Evolutionary conservation across 1,140 invertebrate species (phyloP), one percentile per base, ranked within the genome.

Genomic region (Cotesia glomerata): DNA sequence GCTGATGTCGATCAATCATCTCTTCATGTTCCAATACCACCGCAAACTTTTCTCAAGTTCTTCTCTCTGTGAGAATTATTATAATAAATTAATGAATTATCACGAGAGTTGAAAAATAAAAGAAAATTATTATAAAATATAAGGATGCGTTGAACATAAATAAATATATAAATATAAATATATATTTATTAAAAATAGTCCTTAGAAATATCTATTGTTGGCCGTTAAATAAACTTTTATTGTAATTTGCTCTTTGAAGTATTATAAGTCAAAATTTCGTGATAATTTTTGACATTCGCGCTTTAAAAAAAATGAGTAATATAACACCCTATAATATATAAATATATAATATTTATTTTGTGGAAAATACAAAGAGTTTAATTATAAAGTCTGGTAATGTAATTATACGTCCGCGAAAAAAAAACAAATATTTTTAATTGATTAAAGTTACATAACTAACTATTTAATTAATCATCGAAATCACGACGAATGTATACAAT

Each of bases 21-120:
- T 7, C 89, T 95, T 4, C 93, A 95, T 73, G 92, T 95, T 78
- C 94, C 95, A 4, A 92, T 96, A 75, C 94, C 94, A 13, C 95
- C 95, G 14, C 93, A 95, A 67, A 94, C 93, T 72, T 97, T 97
- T 87, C 89, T 97, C 16, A 95, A 95, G 84, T 96, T 96, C 85
- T 97, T 97, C 88, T 96, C 95, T 49, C 91, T 96, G 80, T 96
- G 82, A 86, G 76, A 64, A 45, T 45, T 2, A 72, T 65, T 63
- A 68, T 26, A 49, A 61, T 74, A 59, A 13, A 49, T 16, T 59
- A 59, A 26, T 49, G 11, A 69, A 39, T 36, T 3, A 68, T 56
- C 54, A 54, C 32, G 11, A 56, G 66, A 56, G 66, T 56, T 56
- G 11, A 34, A 68, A 74, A 62, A 67, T 56, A 67, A 70, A 36